Evolutionary conservation across 35 echinoderm and acorn worm genomes (phyloP), one percentile per base, ranked within the genome.

Genomic region (Lytechinus variegatus): DNA sequence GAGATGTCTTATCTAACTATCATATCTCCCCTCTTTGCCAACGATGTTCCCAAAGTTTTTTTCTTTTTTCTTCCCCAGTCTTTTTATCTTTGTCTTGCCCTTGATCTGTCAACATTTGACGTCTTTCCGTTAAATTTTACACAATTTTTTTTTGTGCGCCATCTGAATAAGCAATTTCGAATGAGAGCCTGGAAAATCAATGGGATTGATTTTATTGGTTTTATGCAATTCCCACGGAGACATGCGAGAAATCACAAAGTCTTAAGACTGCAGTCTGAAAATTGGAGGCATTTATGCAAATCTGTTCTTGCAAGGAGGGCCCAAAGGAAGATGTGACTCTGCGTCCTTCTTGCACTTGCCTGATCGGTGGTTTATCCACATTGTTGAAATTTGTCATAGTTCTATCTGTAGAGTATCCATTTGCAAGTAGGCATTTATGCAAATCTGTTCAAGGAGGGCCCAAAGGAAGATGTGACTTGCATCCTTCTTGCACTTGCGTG

Each of bases 171-270:
- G 88, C 88, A 90, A 90, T 90, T 90, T 90, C 52, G 29, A 52
- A 54, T 90, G 88, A 90, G 88, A 90, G 88, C 88, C 88, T 8
- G 88, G n/a, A 90, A 90, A 90, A 90, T 90, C 88, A 90, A 90
- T 90, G 88, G 27, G 88, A 90, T 90, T 90, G 88, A 90, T 90
- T 90, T 90, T 90, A 90, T 90, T 90, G 88, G 88, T 90, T 90
- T 90, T 90, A 90, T 90, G 88, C 88, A 90, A 90, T 90, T 90
- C 52, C 88, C 29, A 90, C 52, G 88, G 88, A 90, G 88, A 90
- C 88, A 90, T 90, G 88, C 28, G 6, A 54, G 52, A 44, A 90
- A 90, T 52, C 52, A 54, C 88, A 52, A 88, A 90, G 88, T 90
- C 28, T 90, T 90, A 52, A 90, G 88, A 90, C 66, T 79, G 66